Conservation (phyloP, 92 coral and sea anemone genomes). For the Ricordea florida region DNA sequence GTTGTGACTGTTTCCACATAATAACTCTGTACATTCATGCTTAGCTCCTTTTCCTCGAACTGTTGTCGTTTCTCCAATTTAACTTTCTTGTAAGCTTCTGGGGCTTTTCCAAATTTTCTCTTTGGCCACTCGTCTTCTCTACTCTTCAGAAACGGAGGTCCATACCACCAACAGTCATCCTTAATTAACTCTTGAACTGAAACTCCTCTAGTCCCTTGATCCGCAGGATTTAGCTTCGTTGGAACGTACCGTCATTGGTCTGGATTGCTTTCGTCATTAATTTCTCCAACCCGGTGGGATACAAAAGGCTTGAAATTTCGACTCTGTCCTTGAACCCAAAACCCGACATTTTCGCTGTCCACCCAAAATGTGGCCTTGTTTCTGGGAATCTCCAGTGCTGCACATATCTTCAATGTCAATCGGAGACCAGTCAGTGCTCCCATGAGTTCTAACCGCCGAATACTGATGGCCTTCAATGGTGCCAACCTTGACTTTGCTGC, state of each 20-base stretch:
- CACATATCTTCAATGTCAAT: constrained; percentile 23
- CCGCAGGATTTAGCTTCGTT: constrained; percentile 58
- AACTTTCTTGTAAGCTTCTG: too few relatives aligned
- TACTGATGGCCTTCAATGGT: constrained; percentile 37
- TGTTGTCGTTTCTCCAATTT: too few relatives aligned
- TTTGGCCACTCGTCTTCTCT: not conserved
- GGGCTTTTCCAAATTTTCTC: too few relatives aligned
- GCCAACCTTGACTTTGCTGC: constrained; percentile 37
- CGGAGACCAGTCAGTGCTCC: constrained; percentile 48
- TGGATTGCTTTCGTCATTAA: constrained; percentile 42
- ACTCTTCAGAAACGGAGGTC: constrained; percentile 4
- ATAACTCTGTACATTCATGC: not conserved
- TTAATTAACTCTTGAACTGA: not conserved
- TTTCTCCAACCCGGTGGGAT: constrained; percentile 52
- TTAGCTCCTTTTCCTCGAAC: not conserved
- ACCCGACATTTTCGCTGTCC: constrained; percentile 38
- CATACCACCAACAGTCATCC: constrained; percentile 32
- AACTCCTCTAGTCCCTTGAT: constrained; percentile 35
- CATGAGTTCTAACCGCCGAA: constrained; percentile 56
- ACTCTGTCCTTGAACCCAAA: constrained; percentile 59
- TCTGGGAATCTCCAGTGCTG: constrained; percentile 22
- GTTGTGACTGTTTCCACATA: not conserved
- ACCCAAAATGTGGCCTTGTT: constrained; percentile 42
- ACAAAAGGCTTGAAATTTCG: constrained; percentile 50
- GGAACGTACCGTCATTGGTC: constrained; percentile 56